Percentiles rank a stretch among this genome's conserved stretches.
Evolutionary conservation across 2,797 vertebrate species (phyloP).

Genomic region (Phrynocephalus forsythii): DNA sequence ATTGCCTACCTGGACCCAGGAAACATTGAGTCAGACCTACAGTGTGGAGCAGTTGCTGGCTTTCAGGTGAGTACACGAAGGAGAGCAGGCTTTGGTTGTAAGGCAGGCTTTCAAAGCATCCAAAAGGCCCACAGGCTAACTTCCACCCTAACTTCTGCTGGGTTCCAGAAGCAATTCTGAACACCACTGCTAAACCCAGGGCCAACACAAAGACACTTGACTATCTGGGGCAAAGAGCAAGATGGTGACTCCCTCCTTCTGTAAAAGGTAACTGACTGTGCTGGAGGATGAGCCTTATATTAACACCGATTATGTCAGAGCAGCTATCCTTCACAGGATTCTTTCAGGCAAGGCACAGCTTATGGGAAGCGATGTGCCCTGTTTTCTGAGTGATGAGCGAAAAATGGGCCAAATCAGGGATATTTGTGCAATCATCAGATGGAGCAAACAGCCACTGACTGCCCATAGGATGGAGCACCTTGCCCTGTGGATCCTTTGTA

Average conservation of each 20-base stretch:
- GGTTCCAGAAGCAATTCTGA: not conserved
- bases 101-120: too few species aligned
- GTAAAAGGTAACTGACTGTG: not conserved
- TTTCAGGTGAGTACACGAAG: constrained; percentile 81
- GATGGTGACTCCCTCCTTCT: not conserved
- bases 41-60: constrained; percentile 76
- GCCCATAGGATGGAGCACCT: too few species aligned
- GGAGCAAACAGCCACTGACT: too few species aligned
- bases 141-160: not conserved
- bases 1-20: constrained; percentile 84
- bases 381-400: too few species aligned
- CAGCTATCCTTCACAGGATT: not conserved
- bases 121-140: not conserved
- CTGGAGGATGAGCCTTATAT: not conserved
- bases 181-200: not conserved
- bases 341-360: too few species aligned
- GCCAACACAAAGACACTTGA: not conserved
- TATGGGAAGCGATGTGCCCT: too few species aligned
- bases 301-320: not conserved
- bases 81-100: not conserved
- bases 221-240: not conserved
- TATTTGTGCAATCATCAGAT: too few species aligned
- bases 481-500: too few species aligned
- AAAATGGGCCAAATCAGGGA: too few species aligned
- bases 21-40: constrained; percentile 83